Conservation (phyloP, 2,113 vertebrate genomes). For the Bothrops jararaca region DNA sequence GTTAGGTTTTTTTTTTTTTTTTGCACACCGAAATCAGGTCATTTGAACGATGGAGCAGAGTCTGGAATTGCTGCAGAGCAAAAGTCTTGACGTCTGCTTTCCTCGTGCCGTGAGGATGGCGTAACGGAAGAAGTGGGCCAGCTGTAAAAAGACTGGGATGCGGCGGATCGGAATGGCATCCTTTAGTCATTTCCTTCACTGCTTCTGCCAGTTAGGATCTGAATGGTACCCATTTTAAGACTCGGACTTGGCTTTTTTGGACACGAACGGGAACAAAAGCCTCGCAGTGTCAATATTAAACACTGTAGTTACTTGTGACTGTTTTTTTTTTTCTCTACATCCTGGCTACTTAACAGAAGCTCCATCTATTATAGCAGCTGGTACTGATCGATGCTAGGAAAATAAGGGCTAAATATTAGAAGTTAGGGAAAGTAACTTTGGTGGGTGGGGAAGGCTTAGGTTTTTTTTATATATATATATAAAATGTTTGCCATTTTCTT, state of each 20-base stretch:
- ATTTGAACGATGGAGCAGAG: slow-evolving; percentile 41
- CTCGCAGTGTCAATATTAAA: slow-evolving; percentile 56
- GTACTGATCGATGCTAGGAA: slow-evolving; percentile 46
- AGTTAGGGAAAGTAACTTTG: slow-evolving; percentile 47
- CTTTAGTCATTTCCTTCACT: slow-evolving; percentile 26
- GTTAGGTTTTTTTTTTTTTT: neutral
- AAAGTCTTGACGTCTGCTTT: neutral
- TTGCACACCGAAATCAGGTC: slow-evolving; percentile 56
- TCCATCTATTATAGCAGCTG: neutral
- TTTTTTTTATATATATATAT: neutral
- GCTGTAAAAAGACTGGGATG: slow-evolving; percentile 37
- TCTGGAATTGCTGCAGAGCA: slow-evolving; percentile 10
- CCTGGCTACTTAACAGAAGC: slow-evolving; percentile 47
- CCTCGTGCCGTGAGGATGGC: slow-evolving; percentile 37
- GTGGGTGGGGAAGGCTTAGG: neutral
- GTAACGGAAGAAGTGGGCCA: slow-evolving; percentile 32
- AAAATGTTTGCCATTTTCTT: slow-evolving; percentile 34
- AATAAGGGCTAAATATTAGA: slow-evolving; percentile 67
- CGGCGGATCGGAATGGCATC: slow-evolving; percentile 27
- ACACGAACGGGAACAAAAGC: slow-evolving; percentile 53
- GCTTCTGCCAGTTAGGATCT: slow-evolving; percentile 46
- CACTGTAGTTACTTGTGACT: slow-evolving; percentile 44
- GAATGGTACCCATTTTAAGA: slow-evolving; percentile 58
- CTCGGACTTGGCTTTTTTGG: slow-evolving; percentile 27
- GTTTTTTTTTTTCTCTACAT: slow-evolving; percentile 29